phyloP scores from a whole-genome alignment of 2,797 vertebrate genomes.

The Sciurus vulgaris region DNA sequence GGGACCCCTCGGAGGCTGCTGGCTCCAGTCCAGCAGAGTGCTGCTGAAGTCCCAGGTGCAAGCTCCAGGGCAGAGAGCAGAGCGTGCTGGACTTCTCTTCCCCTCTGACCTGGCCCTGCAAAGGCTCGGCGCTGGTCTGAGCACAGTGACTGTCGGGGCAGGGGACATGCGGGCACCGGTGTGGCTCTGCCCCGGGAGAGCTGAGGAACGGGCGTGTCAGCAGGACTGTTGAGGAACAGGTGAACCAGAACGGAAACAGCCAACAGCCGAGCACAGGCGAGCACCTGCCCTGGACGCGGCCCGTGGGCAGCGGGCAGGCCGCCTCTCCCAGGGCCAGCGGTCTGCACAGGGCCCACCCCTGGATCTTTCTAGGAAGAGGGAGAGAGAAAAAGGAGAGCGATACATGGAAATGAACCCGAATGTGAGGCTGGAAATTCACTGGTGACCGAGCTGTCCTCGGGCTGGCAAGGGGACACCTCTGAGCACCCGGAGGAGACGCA shows the following conservation, averaged over 20 bases:
- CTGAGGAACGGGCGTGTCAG: fast-evolving
- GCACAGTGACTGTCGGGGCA: neutral
- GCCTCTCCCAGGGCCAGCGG: neutral
- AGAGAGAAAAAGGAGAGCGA: neutral
- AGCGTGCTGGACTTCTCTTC: fast-evolving
- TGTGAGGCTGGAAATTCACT: neutral
- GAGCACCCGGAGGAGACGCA: neutral
- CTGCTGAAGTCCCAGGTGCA: neutral
- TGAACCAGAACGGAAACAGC: neutral
- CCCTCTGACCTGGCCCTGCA: neutral
- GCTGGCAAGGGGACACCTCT: neutral
- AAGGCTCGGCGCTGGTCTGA: neutral
- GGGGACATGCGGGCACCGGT: neutral
- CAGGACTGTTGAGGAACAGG: neutral
- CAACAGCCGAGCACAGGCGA: neutral
- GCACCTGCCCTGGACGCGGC: no score
- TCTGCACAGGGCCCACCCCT: no score
- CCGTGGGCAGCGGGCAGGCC: no score
- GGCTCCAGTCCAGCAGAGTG: no score
- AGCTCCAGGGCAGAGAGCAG: no score
- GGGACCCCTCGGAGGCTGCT: no score
- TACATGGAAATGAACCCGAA: neutral
- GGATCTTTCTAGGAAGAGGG: neutral
- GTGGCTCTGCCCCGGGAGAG: neutral
- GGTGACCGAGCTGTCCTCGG: neutral